Conservation (phyloP, 2,888 invertebrate genomes). For the Nephrotoma guestfalica region DNA sequence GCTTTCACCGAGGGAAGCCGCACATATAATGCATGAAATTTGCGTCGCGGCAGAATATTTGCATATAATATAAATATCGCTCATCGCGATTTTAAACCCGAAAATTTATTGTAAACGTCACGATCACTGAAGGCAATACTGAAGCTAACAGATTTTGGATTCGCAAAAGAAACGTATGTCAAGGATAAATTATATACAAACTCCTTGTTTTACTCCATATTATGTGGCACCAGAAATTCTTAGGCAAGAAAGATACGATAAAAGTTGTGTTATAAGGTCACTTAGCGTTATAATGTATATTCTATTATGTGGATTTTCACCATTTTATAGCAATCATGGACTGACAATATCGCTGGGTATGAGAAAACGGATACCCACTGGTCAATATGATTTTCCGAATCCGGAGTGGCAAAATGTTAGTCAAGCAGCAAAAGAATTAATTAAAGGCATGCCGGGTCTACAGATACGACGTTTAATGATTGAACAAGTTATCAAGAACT, state of each 20-base stretch:
- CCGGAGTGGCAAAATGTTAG: constrained; percentile 94
- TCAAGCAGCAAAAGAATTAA: constrained; percentile 96
- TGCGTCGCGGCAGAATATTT: constrained; percentile 88
- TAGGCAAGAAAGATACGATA: constrained; percentile 95
- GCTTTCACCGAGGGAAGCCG: constrained; percentile 97
- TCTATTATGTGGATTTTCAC: constrained; percentile 94
- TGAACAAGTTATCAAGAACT: constrained; percentile 75
- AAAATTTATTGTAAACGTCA: constrained; percentile 84
- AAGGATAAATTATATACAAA: constrained; percentile 86
- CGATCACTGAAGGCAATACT: constrained; percentile 61
- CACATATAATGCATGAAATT: constrained; percentile 91
- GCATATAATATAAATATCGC: constrained; percentile 91
- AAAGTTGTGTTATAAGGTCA: constrained; percentile 98
- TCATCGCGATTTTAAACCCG: constrained; percentile 94
- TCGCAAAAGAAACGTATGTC: constrained; percentile 84
- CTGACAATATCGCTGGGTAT: constrained; percentile 97
- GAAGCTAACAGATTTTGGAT: constrained; percentile 97
- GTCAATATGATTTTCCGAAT: constrained; percentile 94
- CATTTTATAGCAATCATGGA: constrained; percentile 97
- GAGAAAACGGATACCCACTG: constrained; percentile 78
- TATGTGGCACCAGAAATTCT: too few relatives aligned
- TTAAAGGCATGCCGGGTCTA: constrained; percentile 84
- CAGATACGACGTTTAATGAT: constrained; percentile 81
- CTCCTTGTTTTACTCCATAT: constrained; percentile 98
- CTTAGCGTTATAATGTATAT: constrained; percentile 99